Base-by-base conservation (phyloP, 2,888 invertebrate species). In the Sesamia inferens region DNA sequence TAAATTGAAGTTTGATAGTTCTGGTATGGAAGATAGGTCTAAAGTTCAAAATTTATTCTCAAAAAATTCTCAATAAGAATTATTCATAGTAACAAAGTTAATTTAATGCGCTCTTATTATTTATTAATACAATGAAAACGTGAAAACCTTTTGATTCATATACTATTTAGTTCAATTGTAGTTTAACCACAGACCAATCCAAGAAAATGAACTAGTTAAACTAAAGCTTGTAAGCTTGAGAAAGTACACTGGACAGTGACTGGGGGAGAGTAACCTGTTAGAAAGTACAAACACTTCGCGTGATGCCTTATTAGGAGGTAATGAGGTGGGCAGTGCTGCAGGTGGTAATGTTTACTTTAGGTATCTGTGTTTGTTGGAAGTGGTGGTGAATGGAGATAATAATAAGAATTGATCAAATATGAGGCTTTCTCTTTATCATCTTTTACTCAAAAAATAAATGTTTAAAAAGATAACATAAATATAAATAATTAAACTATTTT, bases 221-320 rank as follows among this genome's bases (percentile, higher is more conserved):
- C 10, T 47, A 31, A 39, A 64, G 10, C 61, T 48, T 0, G 39
- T 54, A 71, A 71, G 69, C 74, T 74, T 19, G 67, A 84, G 81
- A 82, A 82, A 82, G 81, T 79, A 64, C 54, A 62, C 51, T 70
- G 68, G 71, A 44, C 67, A 77, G 59, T 76, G 22, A 58, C 77
- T 65, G 42, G 69, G 39, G 47, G 31, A 31, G 61, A 44, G 24
- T 48, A 73, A 80, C 81, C 62, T 24, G 84, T 82, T 82, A 80
- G 81, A 82, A 82, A 82, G 81, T 76, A 66, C 76, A 71, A 74
- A 79, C 69, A 79, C 59, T 42, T 68, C 58, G 24, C 51, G 51
- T 64, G 63, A 63, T 62, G 68, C 68, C 79, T 69, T 79, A 74
- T 81, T 83, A 74, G 74, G 55, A 22, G 13, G 47, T 67, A 79